Percentiles rank a stretch among this genome's conserved stretches.
phyloP scores from a whole-genome alignment of 2,113 vertebrate genomes.

The Atractosteus spatula region DNA sequence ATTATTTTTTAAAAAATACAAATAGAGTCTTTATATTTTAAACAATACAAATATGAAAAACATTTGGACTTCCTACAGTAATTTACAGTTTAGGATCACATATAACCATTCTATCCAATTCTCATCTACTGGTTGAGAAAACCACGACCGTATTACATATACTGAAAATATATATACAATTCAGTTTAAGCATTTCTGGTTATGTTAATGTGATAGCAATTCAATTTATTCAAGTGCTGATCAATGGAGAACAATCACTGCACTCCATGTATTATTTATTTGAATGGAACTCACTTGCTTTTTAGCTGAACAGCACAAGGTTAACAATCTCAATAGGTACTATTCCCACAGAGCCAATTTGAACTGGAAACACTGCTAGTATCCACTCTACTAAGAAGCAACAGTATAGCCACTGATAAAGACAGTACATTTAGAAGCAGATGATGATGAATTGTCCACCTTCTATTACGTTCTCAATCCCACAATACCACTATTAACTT shows the following conservation, averaged over 20 bases:
- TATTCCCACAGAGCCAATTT: conserved; percentile 79
- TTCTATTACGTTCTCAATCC: conserved; percentile 62
- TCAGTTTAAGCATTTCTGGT: conserved; percentile 72
- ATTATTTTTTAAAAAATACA: too few species aligned
- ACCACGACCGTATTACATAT: not conserved
- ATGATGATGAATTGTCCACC: conserved; percentile 66
- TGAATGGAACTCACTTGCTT: conserved; percentile 76
- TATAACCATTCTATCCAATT: too few species aligned
- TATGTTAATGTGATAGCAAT: conserved; percentile 85
- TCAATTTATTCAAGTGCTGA: conserved; percentile 94
- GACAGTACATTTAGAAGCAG: conserved; percentile 46
- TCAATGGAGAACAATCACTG: conserved; percentile 88
- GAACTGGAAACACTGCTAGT: conserved; percentile 67
- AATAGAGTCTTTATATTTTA: too few species aligned
- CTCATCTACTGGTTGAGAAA: too few species aligned
- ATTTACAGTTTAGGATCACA: too few species aligned
- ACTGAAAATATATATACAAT: conserved; percentile 42
- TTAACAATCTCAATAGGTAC: conserved; percentile 84
- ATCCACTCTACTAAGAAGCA: conserved; percentile 60
- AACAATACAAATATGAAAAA: too few species aligned
- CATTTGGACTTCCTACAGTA: too few species aligned
- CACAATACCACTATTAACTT: conserved; percentile 59
- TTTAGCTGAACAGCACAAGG: conserved; percentile 82
- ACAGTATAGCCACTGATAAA: conserved; percentile 67
- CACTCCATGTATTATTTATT: conserved; percentile 91